A percentile compares a stretch with the other conserved stretches of the same genome.
Conservation (phyloP, 2,113 vertebrate genomes). For the Ceyx margarethae region DNA sequence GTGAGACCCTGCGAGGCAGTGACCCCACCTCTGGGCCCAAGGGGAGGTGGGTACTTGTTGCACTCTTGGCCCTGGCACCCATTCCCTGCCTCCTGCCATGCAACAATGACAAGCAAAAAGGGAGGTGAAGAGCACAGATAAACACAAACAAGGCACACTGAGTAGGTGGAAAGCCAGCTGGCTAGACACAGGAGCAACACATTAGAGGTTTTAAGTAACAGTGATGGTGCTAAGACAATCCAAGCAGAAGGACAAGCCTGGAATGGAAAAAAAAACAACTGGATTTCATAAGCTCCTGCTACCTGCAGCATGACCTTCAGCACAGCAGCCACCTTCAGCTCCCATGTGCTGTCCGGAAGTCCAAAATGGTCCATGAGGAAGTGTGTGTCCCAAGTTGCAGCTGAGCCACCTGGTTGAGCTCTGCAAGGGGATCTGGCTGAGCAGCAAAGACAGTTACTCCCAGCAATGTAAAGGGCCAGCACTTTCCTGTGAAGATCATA, state of each 20-base stretch:
- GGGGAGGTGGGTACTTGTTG: background rate
- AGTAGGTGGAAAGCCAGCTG: background rate
- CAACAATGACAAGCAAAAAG: background rate
- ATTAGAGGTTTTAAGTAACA: background rate
- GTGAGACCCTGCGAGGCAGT: background rate
- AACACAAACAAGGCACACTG: fast-evolving
- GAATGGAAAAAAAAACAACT: background rate
- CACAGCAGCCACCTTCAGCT: background rate
- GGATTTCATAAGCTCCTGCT: background rate
- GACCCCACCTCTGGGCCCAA: background rate
- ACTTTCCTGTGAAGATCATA: background rate
- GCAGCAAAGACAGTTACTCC: background rate
- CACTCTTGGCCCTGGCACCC: background rate
- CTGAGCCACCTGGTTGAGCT: background rate
- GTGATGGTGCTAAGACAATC: background rate
- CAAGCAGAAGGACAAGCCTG: background rate
- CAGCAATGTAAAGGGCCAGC: background rate
- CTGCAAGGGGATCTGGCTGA: background rate
- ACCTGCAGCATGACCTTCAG: background rate
- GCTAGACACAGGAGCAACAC: background rate
- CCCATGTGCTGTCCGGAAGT: background rate
- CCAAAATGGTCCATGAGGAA: background rate
- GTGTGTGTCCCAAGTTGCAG: too few relatives aligned
- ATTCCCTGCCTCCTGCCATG: background rate
- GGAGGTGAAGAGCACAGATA: background rate